phyloP scores from a whole-genome alignment of 2,113 vertebrate species.

The Pleuronectes platessa region DNA sequence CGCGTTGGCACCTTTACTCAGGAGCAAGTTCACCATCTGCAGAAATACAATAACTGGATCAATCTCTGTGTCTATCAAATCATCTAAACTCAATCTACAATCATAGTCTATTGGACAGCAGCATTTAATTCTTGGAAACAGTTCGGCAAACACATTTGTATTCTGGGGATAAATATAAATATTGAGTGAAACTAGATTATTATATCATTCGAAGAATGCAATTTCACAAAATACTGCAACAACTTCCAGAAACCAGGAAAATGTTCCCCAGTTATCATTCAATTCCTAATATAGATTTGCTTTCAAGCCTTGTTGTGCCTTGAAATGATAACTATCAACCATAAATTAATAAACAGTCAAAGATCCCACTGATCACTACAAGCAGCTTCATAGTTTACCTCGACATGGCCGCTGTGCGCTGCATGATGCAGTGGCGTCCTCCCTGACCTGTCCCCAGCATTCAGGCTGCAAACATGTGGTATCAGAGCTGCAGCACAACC shows the following conservation, averaged over 20 bases:
- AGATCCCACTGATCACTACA: neutral
- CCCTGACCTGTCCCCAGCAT: constrained; percentile 89
- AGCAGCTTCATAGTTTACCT: constrained; percentile 79
- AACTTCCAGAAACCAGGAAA: neutral
- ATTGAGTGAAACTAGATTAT: neutral
- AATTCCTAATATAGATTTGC: neutral
- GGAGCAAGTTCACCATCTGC: constrained; percentile 92
- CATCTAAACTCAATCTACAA: neutral
- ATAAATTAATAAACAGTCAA: no score
- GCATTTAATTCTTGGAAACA: neutral
- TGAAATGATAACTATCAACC: no score
- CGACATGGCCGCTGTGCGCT: constrained; percentile 89
- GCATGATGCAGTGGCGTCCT: constrained; percentile 95
- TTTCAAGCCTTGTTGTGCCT: neutral
- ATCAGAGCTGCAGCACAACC: constrained; percentile 89
- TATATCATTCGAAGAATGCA: neutral
- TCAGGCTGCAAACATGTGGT: constrained; percentile 88
- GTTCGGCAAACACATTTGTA: neutral
- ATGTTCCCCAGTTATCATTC: neutral
- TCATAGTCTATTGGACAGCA: neutral
- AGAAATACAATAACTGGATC: neutral
- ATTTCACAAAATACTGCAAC: neutral
- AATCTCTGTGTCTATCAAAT: neutral
- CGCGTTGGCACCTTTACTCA: constrained; percentile 90
- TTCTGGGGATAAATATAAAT: neutral